Evolutionary conservation across 2,113 vertebrate genomes (phyloP).

Genomic region (Alces alces): DNA sequence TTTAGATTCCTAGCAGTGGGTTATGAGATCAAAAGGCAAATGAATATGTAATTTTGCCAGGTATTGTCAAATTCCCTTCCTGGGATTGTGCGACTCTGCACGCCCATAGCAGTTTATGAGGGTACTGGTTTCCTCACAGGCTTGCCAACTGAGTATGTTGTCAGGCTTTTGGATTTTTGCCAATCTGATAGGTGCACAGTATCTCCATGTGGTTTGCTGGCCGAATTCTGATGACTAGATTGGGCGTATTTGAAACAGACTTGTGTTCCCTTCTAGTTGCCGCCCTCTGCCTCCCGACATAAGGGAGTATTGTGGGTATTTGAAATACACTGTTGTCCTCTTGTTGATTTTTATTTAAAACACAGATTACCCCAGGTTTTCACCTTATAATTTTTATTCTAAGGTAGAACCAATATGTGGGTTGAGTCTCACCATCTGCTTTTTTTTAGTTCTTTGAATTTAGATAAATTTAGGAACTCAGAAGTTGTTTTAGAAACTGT

Average conservation of each 20-base stretch:
- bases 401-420: background rate
- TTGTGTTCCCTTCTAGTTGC: background rate
- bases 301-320: background rate
- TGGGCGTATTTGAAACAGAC: background rate
- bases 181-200: background rate
- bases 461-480: background rate
- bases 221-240: background rate
- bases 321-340: background rate
- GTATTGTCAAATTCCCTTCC: background rate
- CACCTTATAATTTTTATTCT: background rate
- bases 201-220: background rate
- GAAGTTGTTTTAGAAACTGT: background rate
- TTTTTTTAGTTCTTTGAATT: background rate
- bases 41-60: background rate
- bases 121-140: background rate
- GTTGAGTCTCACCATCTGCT: background rate
- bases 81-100: background rate
- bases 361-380: background rate
- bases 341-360: background rate
- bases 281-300: accelerated
- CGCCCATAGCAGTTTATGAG: background rate
- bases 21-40: background rate
- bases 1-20: background rate
- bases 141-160: background rate
- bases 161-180: background rate